Base-by-base conservation (phyloP, 2,888 invertebrate species). In the Cistogaster globosa region DNA sequence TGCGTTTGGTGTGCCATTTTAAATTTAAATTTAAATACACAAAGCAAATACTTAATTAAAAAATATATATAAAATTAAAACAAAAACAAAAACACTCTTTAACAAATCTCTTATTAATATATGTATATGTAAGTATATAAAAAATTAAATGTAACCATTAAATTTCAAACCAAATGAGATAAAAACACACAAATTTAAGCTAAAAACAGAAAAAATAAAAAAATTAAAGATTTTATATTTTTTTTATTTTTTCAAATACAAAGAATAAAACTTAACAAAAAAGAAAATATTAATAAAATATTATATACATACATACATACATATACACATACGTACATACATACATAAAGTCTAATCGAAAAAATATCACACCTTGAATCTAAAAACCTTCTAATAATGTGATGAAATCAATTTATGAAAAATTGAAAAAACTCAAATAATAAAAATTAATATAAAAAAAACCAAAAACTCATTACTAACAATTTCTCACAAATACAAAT, bases 1-100 rank as follows among this genome's bases (percentile, higher is more conserved):
- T 85, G 78, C 82, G 78, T 85, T 83, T 85, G 83, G 78, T 85
- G 83, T 85, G 79, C 83, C 80, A 80, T 85, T 82, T 83, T 75
- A 78, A 80, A 58, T 62, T 57, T 57, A 74, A 76, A 69, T 45
- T 32, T 63, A 75, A 42, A 42, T 45, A 62, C 58, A 63, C 9
- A 53, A 75, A 68, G 8, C 18, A 53, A 53, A 53, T 18, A 53
- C 26, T 62, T 62, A 77, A 71, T 65, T 51, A 65, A 71, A 32
- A 75, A 55, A 67, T 51, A 57, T 18, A 60, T 68, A 69, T 11
- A 76, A 42, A 51, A 14, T n/a, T 42, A 76, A 76, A 11, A 12
- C 4, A 2, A 42, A 42, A 42, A 42, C 12, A 42, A 42, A 42
- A 2, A 55, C 32, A 57, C 74, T 51, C 51, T 74, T 48, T 74